Conservation (phyloP, 2,888 invertebrate genomes). For the Oligia latruncula region DNA sequence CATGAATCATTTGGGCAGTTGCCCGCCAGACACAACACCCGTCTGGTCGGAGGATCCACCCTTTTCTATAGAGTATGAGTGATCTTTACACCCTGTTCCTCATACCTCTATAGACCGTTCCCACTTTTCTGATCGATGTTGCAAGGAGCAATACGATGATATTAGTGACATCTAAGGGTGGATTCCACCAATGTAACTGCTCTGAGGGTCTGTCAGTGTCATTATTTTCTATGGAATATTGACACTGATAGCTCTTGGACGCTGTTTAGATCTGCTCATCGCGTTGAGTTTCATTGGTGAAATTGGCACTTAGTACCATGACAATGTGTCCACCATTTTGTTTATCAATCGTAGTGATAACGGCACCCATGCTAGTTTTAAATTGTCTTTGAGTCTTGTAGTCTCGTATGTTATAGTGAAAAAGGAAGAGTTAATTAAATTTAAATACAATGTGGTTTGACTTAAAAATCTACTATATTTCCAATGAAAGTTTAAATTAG, state of each 20-base stretch:
- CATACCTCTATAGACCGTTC: too few relatives aligned
- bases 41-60: too few relatives aligned
- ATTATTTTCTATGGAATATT: too few relatives aligned
- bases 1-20: too few relatives aligned
- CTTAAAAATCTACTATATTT: not conserved
- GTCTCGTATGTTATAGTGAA: not conserved
- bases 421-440: not conserved
- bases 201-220: too few relatives aligned
- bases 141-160: not conserved
- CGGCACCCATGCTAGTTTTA: not conserved
- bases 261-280: not conserved
- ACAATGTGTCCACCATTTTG: not conserved
- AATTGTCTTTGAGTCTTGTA: not conserved
- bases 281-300: not conserved
- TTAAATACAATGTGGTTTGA: not conserved
- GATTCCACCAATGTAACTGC: not conserved
- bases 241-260: not conserved
- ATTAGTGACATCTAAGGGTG: not conserved
- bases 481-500: not conserved
- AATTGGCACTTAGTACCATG: not conserved
- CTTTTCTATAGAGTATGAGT: too few relatives aligned
- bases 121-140: not conserved
- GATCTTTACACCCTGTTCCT: too few relatives aligned
- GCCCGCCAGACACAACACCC: too few relatives aligned
- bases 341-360: not conserved